Base-by-base conservation (phyloP, 2,797 vertebrate genomes). In the Ptychobarbus kaznakovi region DNA sequence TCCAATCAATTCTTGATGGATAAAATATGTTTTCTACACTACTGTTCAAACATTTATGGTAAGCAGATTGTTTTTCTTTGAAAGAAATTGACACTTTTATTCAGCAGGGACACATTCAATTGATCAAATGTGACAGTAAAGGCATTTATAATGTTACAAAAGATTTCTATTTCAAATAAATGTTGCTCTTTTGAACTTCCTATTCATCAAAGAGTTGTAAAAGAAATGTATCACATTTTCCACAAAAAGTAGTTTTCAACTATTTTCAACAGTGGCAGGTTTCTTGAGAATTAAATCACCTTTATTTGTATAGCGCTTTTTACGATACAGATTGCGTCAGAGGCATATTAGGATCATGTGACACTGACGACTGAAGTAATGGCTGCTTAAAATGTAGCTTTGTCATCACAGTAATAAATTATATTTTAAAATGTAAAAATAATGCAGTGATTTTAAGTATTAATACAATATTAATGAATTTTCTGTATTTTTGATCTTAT, bases 81-180 rank as follows among this genome's bases (percentile, higher is more conserved):
- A 74, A 35, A 32, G 16, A 51, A 74, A 74, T 20, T 6, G 4
- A 18, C 18, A 49, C 46, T 74, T 74, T 74, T 51, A 20, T 35
- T 74, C 44, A 74, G 16, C 72, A 74, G 25, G 72, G 88, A 51
- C 44, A 74, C 16, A 51, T 51, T 74, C 4, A 32, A 20, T 6
- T 35, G 4, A 74, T 51, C 16, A 35, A 51, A 74, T 20, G 9
- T 28, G 28, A 20, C 25, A 12, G 28, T 35, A 12, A 74, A 32
- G 28, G 12, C n/a, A 9, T 72, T 72, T 72, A 3, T 9, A 25
- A 73, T 9, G 44, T 49, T 49, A 49, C 44, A 49, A 32, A 49
- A 73, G 1, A 32, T 74, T 32, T 74, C 15, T 73, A 20, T 74
- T 28, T 73, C 70, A 32, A 32, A 74, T 11, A 32, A 49, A 74